Percentiles rank a stretch among this genome's conserved stretches.
These are phyloP conservation scores for Sylvia atricapilla DNA, from an alignment of 2,113 vertebrate species.

Conservation along the genomic window DNA sequence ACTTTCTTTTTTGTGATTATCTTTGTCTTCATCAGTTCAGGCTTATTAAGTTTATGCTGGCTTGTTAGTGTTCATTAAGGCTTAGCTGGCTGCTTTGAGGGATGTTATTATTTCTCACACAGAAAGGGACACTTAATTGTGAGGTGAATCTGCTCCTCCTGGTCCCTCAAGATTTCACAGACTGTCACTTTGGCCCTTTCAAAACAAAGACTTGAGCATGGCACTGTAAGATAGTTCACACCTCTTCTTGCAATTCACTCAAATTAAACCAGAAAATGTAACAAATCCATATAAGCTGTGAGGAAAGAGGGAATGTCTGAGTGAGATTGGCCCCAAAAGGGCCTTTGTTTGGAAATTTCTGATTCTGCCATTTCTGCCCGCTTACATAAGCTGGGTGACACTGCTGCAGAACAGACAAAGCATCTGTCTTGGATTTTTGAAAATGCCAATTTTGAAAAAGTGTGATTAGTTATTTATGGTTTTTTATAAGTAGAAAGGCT, in stretches of 20 bases:
- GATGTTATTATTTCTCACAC: not conserved
- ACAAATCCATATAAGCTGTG: not conserved
- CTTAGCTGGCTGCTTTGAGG: not conserved
- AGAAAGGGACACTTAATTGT: not conserved
- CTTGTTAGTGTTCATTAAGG: not conserved
- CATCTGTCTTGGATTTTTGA: constrained; percentile 23
- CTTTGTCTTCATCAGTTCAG: not conserved
- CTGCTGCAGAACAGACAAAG: not conserved
- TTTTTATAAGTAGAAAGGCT: not conserved
- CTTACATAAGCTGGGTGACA: not conserved
- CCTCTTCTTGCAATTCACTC: not conserved
- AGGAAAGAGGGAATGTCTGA: not conserved
- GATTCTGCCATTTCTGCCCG: not conserved
- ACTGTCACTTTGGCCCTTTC: not conserved
- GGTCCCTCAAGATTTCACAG: not conserved
- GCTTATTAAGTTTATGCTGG: not conserved
- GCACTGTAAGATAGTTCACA: not conserved
- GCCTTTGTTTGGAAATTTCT: not conserved
- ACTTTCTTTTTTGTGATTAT: not conserved
- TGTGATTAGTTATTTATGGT: not conserved
- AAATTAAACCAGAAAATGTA: not conserved
- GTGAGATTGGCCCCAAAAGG: not conserved
- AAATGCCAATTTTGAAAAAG: not conserved
- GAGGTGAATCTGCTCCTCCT: not conserved
- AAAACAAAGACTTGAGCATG: not conserved